Percentiles rank a stretch among this genome's conserved stretches.
These are phyloP conservation scores for Clostera curtula DNA, from an alignment of 2,888 invertebrate species.

Conservation along the genomic window DNA sequence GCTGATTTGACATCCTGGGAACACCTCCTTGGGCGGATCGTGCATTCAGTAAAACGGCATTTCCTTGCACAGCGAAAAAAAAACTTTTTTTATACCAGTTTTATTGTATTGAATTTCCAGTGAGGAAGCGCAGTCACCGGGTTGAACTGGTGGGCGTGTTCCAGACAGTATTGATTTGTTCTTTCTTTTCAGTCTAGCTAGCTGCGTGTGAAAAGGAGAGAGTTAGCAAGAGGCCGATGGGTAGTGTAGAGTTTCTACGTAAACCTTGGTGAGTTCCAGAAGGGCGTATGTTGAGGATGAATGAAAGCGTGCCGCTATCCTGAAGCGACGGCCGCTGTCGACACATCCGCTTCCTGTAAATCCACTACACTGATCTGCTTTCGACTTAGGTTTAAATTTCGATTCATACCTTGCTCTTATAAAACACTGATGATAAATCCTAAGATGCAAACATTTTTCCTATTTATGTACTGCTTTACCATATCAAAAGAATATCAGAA, in stretches of 20 bases:
- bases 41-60: too few relatives aligned
- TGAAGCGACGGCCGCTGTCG: constrained; percentile 70
- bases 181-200: constrained; percentile 46
- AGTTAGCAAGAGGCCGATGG: constrained; percentile 49
- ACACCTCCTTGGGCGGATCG: too few relatives aligned
- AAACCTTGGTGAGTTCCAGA: constrained; percentile 42
- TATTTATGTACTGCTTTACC: constrained; percentile 14
- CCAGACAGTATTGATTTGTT: constrained; percentile 73
- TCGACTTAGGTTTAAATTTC: constrained; percentile 64
- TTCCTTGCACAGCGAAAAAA: constrained; percentile 43
- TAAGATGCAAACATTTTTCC: too few relatives aligned
- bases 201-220: constrained; percentile 44
- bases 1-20: too few relatives aligned
- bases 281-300: constrained; percentile 65
- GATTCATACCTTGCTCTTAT: constrained; percentile 33
- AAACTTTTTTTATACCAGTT: constrained; percentile 66
- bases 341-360: constrained; percentile 70
- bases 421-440: constrained; percentile 18
- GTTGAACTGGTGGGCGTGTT: constrained; percentile 66
- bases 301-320: constrained; percentile 73
- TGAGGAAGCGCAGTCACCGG: constrained; percentile 70
- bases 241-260: constrained; percentile 68
- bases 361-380: constrained; percentile 67
- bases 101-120: constrained; percentile 71
- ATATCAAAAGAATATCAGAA: constrained; percentile 22